These are phyloP conservation scores for Montipora capitata DNA, from an alignment of 92 coral and sea anemone genomes.

Conservation along the genomic window DNA sequence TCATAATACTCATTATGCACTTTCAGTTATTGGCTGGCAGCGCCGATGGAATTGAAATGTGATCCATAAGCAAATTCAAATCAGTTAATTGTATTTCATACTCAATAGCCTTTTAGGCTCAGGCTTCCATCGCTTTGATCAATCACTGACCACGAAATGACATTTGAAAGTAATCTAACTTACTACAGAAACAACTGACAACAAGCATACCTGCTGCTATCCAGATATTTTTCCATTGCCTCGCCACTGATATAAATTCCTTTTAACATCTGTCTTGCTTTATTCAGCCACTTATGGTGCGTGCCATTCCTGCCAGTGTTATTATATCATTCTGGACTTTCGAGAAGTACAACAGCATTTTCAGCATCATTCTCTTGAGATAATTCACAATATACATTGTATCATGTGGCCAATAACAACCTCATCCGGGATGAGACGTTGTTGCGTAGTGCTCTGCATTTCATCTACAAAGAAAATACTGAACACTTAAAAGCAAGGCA, in stretches of 20 bases:
- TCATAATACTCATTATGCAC: too few species aligned
- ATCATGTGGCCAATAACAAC: background rate
- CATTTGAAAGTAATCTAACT: too few species aligned
- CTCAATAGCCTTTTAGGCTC: background rate
- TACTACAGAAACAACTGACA: background rate
- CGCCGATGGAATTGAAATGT: background rate
- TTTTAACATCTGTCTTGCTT: background rate
- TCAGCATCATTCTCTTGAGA: too few species aligned
- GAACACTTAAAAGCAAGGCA: background rate
- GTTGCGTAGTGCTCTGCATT: background rate
- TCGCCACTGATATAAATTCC: background rate
- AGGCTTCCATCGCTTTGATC: background rate
- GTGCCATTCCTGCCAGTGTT: too few species aligned
- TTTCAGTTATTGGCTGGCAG: background rate
- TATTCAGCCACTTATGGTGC: background rate
- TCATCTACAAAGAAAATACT: background rate
- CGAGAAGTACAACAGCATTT: too few species aligned
- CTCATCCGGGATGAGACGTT: background rate
- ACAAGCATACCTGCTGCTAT: background rate
- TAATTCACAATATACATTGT: too few species aligned
- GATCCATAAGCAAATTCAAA: background rate
- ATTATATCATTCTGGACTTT: too few species aligned
- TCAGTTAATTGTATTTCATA: background rate
- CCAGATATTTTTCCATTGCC: background rate
- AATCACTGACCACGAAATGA: too few species aligned